A percentile compares a stretch with the other conserved stretches of the same genome.
phyloP scores from a whole-genome alignment of 2,888 invertebrate species.

The Cepaea hortensis region DNA sequence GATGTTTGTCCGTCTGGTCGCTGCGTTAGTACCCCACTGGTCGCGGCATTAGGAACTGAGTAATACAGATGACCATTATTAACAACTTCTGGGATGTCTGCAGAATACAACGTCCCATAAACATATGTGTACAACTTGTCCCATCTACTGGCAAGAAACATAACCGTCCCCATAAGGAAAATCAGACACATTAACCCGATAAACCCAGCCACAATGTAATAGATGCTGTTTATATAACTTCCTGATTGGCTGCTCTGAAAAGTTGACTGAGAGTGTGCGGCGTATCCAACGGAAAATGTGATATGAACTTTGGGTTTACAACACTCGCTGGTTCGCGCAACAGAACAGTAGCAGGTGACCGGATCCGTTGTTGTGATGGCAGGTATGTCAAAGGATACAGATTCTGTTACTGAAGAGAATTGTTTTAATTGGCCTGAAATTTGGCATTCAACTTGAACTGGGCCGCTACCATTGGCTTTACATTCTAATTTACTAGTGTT shows the following conservation, averaged over 20 bases:
- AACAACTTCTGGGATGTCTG: no score
- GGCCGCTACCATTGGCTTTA: neutral
- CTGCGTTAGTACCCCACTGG: no score
- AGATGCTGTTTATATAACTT: neutral
- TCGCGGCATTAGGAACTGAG: no score
- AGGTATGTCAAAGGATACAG: neutral
- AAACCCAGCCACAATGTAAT: neutral
- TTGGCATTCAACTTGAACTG: neutral
- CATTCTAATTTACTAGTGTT: neutral
- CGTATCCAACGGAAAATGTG: neutral
- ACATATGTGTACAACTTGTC: neutral
- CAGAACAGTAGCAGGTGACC: neutral
- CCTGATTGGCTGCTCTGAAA: neutral
- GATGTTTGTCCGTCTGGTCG: no score
- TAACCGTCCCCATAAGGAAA: neutral
- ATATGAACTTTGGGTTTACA: neutral
- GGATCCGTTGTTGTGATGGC: no score
- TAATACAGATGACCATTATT: no score
- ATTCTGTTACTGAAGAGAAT: neutral
- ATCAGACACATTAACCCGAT: neutral
- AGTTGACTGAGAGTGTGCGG: no score
- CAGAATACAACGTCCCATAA: neutral
- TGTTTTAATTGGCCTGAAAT: no score
- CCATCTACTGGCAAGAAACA: neutral
- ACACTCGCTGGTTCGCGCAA: neutral